Evolutionary conservation across 1,140 invertebrate genomes (phyloP).

Genomic region (Drosophila watanabei): DNA sequence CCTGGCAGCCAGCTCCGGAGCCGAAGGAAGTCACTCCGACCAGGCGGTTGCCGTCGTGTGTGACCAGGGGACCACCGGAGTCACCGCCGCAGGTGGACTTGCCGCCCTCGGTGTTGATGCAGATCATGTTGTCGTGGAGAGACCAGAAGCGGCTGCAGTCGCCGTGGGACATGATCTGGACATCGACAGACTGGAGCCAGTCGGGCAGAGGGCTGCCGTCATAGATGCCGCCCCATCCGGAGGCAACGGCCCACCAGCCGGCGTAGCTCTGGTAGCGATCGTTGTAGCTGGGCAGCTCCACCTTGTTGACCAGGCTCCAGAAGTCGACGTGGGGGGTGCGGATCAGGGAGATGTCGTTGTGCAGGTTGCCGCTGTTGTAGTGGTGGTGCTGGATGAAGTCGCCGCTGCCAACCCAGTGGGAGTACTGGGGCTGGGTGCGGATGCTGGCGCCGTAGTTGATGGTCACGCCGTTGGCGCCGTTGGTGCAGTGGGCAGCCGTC

Average conservation of each 20-base stretch:
- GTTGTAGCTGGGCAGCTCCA: conserved; percentile 60
- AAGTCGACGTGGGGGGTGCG: conserved; percentile 61
- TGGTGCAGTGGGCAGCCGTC: conserved; percentile 88
- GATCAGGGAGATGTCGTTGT: conserved; percentile 59
- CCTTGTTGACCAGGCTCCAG: conserved; percentile 56
- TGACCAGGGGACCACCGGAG: conserved; percentile 87
- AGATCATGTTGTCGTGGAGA: conserved; percentile 58
- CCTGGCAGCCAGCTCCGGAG: conserved; percentile 55
- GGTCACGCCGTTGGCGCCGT: conserved; percentile 45
- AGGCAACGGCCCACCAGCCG: conserved; percentile 55
- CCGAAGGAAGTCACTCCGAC: conserved; percentile 54
- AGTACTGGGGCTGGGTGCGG: conserved; percentile 58
- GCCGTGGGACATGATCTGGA: conserved; percentile 42
- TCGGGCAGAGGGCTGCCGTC: conserved; percentile 59
- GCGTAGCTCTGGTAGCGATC: conserved; percentile 53
- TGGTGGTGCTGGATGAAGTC: conserved; percentile 56
- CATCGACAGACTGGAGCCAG: conserved; percentile 51
- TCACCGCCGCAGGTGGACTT: conserved; percentile 86
- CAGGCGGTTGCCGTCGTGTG: conserved; percentile 42
- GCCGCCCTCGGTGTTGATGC: conserved; percentile 60
- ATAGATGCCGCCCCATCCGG: conserved; percentile 61
- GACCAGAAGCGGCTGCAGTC: conserved; percentile 39
- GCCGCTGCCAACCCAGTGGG: conserved; percentile 49
- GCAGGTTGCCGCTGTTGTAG: conserved; percentile 57
- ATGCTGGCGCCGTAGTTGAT: conserved; percentile 70